phyloP scores from a whole-genome alignment of 1,140 invertebrate genomes.

The Camponotus floridanus region DNA sequence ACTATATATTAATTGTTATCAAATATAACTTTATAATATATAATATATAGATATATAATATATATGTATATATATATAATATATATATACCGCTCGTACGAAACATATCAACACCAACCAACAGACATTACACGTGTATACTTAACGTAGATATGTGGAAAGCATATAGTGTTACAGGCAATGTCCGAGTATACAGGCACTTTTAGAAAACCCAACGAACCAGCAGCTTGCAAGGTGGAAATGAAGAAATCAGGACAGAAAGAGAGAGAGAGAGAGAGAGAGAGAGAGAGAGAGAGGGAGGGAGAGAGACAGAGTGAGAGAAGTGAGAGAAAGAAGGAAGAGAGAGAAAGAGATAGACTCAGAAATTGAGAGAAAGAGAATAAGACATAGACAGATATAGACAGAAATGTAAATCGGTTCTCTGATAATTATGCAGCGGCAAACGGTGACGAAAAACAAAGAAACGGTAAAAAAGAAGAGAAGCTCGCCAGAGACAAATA shows the following conservation, averaged over 20 bases:
- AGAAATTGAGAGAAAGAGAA: conserved; percentile 39
- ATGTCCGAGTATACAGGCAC: conserved; percentile 74
- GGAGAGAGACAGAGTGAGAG: conserved; percentile 1
- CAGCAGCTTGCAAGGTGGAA: conserved; percentile 75
- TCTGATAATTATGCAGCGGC: conserved; percentile 69
- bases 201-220: conserved; percentile 74
- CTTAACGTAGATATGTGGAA: conserved; percentile 76
- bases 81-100: conserved; percentile 64
- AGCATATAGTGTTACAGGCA: conserved; percentile 76
- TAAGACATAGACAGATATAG: conserved; percentile 48
- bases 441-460: conserved; percentile 61
- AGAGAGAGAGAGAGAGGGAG: no score
- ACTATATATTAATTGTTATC: conserved; percentile 30
- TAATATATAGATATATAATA: conserved; percentile 62
- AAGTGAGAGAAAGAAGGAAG: neutral
- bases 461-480: conserved; percentile 62
- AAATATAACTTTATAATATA: conserved; percentile 45
- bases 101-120: conserved; percentile 78
- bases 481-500: conserved; percentile 69
- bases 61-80: conserved; percentile 43
- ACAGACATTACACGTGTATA: conserved; percentile 79
- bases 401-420: conserved; percentile 60
- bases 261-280: conserved; percentile 36
- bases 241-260: conserved; percentile 64
- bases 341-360: neutral